Percentiles rank a stretch among this genome's conserved stretches.
Conservation (phyloP, 2,888 invertebrate species). For the Adelognathus sp. region DNA sequence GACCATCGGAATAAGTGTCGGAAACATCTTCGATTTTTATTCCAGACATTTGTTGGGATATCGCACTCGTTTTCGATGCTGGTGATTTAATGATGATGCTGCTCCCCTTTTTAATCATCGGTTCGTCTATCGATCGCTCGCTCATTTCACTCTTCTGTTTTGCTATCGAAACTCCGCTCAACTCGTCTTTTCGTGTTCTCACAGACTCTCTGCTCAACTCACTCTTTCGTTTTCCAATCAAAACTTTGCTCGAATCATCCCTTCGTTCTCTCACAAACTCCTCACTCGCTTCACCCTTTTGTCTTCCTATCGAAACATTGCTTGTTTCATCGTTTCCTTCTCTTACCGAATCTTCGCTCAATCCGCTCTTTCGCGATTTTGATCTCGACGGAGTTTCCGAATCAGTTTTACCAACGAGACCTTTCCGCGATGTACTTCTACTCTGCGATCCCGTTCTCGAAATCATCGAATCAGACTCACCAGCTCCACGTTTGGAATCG, state of each 20-base stretch:
- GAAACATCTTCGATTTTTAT: background rate
- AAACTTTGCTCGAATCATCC: too few species aligned
- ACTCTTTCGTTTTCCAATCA: too few species aligned
- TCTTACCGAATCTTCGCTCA: background rate
- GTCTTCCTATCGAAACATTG: too few species aligned
- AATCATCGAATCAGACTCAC: background rate
- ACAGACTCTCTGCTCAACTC: too few species aligned
- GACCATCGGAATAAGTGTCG: background rate
- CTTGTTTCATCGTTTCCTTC: background rate
- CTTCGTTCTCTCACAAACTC: too few species aligned
- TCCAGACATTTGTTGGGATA: background rate
- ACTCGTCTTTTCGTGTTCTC: background rate
- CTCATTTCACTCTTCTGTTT: too few species aligned
- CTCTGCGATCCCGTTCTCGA: background rate
- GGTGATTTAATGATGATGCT: background rate
- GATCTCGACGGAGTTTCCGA: background rate
- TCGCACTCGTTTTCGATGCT: background rate
- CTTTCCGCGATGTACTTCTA: background rate
- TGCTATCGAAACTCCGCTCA: too few species aligned
- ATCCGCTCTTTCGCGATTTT: background rate
- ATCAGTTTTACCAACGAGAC: background rate
- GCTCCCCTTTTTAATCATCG: background rate
- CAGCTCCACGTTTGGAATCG: background rate
- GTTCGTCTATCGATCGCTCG: background rate
- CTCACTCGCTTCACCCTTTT: too few species aligned